Base-by-base conservation (phyloP, 1,140 invertebrate species). In the Drosophila pruinosa region DNA sequence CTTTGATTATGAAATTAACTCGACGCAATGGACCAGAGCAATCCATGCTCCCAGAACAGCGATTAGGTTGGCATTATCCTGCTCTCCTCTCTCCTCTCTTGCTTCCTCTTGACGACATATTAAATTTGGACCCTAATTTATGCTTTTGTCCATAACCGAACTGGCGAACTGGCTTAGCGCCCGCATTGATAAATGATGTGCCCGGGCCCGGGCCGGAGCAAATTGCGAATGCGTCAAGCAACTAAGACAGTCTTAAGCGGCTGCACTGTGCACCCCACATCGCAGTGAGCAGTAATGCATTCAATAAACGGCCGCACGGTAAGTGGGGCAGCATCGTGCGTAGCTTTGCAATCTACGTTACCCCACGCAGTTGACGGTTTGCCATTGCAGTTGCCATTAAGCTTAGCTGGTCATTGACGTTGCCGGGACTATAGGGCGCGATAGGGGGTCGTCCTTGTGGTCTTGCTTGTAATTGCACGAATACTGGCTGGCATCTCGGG, bases 1-100 rank as follows among this genome's bases (percentile, higher is more conserved):
- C 39, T 71, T 71, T 81, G 73, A 85, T 81, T 81, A 75, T 77
- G 71, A 80, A 85, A 77, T 85, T 77, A 74, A 68, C 64, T 86
- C 31, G 63, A 54, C 78, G 61, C 54, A 65, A 28, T 58, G 53
- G 71, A 41, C 54, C 26, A 17, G 50, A 15, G 22, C 48, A 53
- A 50, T 24, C 57, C 22, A 17, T 41, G 17, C 31, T 70, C 59
- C 28, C 71, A 75, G 43, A 72, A 59, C 76, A 53, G 58, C 76
- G 79, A 85, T 83, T 81, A 82, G 72, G 38, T 73, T 50, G 62
- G 56, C 68, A 72, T 67, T 80, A 74, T 67, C 36, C 72, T 63
- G 24, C 61, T 52, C 50, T 41, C 52, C 68, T 2, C 31, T 47
- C 41, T 22, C 4, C 12, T 36, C 45, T 8, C 12, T 47, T 5